Base-by-base conservation (phyloP, 2,888 invertebrate species). In the Priocnemis perturbator region DNA sequence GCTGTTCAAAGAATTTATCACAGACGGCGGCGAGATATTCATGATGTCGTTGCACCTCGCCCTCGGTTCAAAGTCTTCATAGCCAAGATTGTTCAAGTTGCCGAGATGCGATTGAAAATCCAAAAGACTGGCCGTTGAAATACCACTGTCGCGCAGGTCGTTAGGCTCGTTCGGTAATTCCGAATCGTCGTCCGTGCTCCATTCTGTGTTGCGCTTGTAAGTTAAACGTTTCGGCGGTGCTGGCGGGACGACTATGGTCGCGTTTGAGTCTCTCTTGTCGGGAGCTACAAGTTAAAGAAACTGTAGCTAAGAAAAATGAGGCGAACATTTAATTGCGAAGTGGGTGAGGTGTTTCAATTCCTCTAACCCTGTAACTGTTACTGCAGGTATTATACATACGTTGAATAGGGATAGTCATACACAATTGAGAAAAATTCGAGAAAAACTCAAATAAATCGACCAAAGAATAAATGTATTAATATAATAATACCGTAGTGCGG, bases 121-220 rank as follows among this genome's bases (percentile, higher is more conserved):
- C 50, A 87, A 80, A 3, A 90, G 81, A 69, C 89, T 90, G 17
- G 89, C 86, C 0, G 90, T 90, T 0, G 89, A 89, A 56, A 90
- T 90, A 15, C 92, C 92, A 2, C 92, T 92, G 83, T 92, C 92
- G 4, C 92, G 89, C 14, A 92, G 85, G 77, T 92, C 92, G 64
- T 91, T 87, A 1, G 86, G 78, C 3, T 88, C 87, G 66, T 71
- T 82, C n/a, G 81, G 80, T 11, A 78, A 73, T 11, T 87, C 86
- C 0, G 81, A 74, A 19, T 88, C 88, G 57, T 89, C 88, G 21
- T 86, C 85, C 17, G 78, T 81, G 67, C 79, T 85, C 88, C 88
- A 88, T 9, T 89, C 89, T 1, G 82, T 80, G 64, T 83, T 86
- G 15, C 87, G 85, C 75, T 88, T 89, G 62, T 88, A 86, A 3